Evolutionary conservation across 2,113 vertebrate genomes (phyloP).

Genomic region (Paradoxurus hermaphroditus): DNA sequence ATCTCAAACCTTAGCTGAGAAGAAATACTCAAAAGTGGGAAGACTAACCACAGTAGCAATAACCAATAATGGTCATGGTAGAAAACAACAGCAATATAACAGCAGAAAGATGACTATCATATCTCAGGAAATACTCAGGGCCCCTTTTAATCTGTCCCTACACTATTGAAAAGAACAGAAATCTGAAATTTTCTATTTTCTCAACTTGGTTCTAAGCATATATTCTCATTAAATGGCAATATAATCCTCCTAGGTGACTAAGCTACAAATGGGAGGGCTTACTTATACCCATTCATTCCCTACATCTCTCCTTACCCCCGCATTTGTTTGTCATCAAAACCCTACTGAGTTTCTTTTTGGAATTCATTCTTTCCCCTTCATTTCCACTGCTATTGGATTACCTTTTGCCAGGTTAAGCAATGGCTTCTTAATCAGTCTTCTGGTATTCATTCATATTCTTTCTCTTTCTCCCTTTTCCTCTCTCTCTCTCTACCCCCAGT

Average conservation of each 20-base stretch:
- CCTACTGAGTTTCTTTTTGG: not conserved
- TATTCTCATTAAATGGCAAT: not conserved
- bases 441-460: not conserved
- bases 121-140: not conserved
- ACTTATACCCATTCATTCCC: not conserved
- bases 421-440: not conserved
- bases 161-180: not conserved
- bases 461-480: not conserved
- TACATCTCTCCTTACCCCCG: not conserved
- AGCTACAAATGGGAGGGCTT: not conserved
- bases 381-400: not conserved
- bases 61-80: accelerated
- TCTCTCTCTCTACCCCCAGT: not conserved
- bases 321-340: not conserved
- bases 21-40: not conserved
- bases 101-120: not conserved
- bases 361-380: not conserved
- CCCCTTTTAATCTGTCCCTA: not conserved
- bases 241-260: not conserved
- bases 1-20: not conserved
- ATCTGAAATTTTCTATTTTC: not conserved
- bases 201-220: not conserved
- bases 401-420: not conserved
- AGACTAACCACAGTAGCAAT: not conserved
- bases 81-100: not conserved